Base-by-base conservation (phyloP, 2,113 vertebrate species). In the Cricetomys ansorgei region DNA sequence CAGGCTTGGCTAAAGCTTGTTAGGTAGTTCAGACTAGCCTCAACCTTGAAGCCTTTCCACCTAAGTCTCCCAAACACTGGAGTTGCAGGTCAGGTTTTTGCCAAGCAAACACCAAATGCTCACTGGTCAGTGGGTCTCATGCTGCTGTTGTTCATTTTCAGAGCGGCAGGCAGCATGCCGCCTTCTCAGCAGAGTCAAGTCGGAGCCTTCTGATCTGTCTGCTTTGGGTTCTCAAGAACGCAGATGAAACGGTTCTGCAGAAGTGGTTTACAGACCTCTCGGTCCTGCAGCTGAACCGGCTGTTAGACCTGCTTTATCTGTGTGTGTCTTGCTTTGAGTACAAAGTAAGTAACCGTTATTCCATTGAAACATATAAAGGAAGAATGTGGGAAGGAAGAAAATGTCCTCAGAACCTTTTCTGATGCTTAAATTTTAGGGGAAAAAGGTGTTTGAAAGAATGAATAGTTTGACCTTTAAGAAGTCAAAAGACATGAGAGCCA, bases 401-500 rank as follows among this genome's bases (percentile, higher is more conserved):
- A 40, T 94, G 91, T 64, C 91, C 80, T 98, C 64, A 53, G 45
- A 48, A 9, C 81, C 55, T 97, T 85, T 93, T 65, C 64, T 97
- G 10, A 5, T 96, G 84, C 97, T 97, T 76, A 96, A 83, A 90
- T 96, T 97, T 97, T 99, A 99, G 99, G 99, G 99, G 75, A 99
- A 99, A 98, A 99, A 99, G 94, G 99, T 99, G 0, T 99, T 99
- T 98, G 99, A 99, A 98, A 99, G 99, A 97, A 99, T 99, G 99
- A 99, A 99, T 98, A 99, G 99, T 97, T 98, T 99, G 97, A 99
- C 99, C 0, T 99, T 99, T 98, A 99, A 99, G 98, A 99, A 99
- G 97, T 99, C 99, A 0, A 99, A 99, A 98, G 99, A 99, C 97
- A 99, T 99, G 99, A 99, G 99, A 98, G 99, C 99, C 95, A 99